phyloP scores from a whole-genome alignment of 2,113 vertebrate species.

The Greenwoodochromis staneri region DNA sequence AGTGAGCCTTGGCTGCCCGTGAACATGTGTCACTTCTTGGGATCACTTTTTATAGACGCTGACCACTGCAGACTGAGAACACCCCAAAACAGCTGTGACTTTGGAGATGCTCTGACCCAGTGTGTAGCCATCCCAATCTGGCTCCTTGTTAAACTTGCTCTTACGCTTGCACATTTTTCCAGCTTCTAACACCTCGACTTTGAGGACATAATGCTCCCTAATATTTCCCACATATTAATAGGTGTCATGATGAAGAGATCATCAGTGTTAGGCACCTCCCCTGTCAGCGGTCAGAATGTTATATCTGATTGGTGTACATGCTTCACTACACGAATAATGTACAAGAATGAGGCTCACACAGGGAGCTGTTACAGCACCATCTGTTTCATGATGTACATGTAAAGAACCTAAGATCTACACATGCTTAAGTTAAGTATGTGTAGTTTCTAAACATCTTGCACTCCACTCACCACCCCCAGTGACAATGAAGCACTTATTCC shows the following conservation, averaged over 20 bases:
- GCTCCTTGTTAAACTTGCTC: neutral
- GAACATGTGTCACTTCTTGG: neutral
- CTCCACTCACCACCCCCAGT: constrained; percentile 48
- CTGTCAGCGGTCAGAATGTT: neutral
- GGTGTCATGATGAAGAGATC: neutral
- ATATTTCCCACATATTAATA: neutral
- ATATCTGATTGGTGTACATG: neutral
- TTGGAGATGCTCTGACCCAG: neutral
- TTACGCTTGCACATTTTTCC: neutral
- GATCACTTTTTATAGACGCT: neutral
- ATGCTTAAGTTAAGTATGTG: constrained; percentile 72
- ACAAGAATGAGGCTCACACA: neutral
- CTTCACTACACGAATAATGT: neutral
- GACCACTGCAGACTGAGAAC: neutral
- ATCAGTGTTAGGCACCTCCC: neutral
- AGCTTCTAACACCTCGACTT: neutral
- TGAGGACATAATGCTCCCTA: neutral
- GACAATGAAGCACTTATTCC: neutral
- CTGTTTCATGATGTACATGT: constrained; percentile 81
- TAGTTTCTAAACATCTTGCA: neutral
- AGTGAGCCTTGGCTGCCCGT: neutral
- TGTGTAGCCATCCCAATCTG: neutral
- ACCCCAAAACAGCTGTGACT: neutral
- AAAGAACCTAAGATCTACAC: constrained; percentile 64
- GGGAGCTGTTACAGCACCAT: constrained; percentile 34